phyloP scores from a whole-genome alignment of 2,888 invertebrate genomes.

The Himalopsyche anomala region DNA sequence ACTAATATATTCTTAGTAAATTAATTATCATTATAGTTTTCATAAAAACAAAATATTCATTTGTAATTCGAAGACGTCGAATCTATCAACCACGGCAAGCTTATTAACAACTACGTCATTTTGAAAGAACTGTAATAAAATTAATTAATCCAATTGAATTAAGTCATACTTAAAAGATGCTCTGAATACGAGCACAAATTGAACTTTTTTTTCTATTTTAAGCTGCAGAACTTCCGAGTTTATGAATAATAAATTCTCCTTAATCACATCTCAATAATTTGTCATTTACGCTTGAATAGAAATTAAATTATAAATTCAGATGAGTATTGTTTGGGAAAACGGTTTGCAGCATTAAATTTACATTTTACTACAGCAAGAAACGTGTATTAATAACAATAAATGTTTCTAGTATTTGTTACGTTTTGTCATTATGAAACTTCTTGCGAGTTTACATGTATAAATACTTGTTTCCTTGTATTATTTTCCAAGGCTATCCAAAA shows the following conservation, averaged over 20 bases:
- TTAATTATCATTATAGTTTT: too few species aligned
- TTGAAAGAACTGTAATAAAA: too few species aligned
- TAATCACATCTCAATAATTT: constrained; percentile 25
- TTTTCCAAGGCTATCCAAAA: neutral
- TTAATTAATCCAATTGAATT: too few species aligned
- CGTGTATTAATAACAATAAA: constrained; percentile 6
- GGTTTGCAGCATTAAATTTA: constrained; percentile 19
- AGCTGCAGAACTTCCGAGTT: too few species aligned
- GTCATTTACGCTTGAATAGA: constrained; percentile 5
- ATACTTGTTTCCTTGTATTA: neutral
- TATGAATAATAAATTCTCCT: neutral
- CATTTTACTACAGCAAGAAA: constrained; percentile 1
- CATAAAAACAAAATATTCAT: too few species aligned
- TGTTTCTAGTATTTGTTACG: constrained; percentile 12
- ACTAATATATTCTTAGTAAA: too few species aligned
- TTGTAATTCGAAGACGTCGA: too few species aligned
- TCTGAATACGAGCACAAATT: too few species aligned
- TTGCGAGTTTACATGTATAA: neutral
- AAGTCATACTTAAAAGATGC: too few species aligned
- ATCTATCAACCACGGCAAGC: too few species aligned
- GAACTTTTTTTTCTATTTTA: too few species aligned
- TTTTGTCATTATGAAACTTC: constrained; percentile 32
- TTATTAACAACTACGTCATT: too few species aligned
- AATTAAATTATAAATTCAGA: constrained; percentile 37
- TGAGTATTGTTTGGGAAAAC: constrained; percentile 20